Conservation (phyloP, 2,113 vertebrate species). For the Corythornis madagascariensis region DNA sequence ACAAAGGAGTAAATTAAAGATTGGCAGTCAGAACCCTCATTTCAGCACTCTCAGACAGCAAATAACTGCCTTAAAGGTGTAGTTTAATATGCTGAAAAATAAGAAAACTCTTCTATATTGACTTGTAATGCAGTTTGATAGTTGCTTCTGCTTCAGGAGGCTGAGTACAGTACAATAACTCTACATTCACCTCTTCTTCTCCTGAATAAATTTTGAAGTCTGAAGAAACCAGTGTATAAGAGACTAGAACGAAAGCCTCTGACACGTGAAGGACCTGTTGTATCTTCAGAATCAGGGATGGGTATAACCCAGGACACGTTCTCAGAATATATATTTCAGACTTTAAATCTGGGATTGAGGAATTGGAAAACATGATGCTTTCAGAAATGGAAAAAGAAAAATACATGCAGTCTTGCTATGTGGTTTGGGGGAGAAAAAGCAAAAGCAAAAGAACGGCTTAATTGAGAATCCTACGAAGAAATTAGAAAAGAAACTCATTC, state of each 20-base stretch:
- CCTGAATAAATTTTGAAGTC: background rate
- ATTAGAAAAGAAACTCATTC: background rate
- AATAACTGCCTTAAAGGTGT: background rate
- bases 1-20: constrained; percentile 16
- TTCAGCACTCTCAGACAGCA: background rate
- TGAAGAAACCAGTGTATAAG: background rate
- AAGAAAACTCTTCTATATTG: background rate
- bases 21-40: background rate
- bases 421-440: background rate
- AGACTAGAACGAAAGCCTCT: background rate
- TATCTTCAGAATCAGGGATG: background rate
- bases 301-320: background rate
- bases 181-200: background rate
- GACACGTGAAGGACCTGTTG: background rate
- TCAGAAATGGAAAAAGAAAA: background rate
- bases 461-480: background rate
- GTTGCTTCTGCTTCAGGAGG: background rate
- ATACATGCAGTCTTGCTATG: background rate
- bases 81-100: constrained; percentile 1
- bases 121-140: background rate
- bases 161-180: background rate
- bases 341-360: background rate
- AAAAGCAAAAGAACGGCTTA: background rate
- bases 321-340: background rate
- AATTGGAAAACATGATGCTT: background rate